phyloP scores from a whole-genome alignment of 2,797 vertebrate genomes.

The Gymnoscopelus microlampas region DNA sequence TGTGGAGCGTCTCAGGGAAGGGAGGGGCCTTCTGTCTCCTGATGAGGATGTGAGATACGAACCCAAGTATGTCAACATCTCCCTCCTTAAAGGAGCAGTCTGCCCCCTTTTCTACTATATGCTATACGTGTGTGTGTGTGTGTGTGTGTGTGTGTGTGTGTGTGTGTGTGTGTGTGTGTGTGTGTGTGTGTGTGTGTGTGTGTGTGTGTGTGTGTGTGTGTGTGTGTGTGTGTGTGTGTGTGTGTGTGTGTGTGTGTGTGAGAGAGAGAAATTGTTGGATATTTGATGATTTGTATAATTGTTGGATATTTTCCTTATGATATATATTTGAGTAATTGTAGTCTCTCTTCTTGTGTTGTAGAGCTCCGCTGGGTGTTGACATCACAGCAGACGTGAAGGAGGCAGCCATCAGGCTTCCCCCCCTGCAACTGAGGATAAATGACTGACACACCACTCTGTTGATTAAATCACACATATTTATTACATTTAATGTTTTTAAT shows the following conservation, averaged over 20 bases:
- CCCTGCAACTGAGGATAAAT: slow-evolving; percentile 74
- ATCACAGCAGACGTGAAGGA: slow-evolving; percentile 88
- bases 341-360: not conserved
- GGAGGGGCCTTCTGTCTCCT: slow-evolving; percentile 83
- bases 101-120: not conserved
- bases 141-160: not conserved
- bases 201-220: too few species aligned
- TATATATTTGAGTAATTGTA: not conserved
- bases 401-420: slow-evolving; percentile 86
- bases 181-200: too few species aligned
- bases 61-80: slow-evolving; percentile 84
- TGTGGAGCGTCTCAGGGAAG: slow-evolving; percentile 88
- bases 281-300: not conserved
- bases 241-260: not conserved
- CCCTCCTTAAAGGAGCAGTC: not conserved
- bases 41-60: slow-evolving; percentile 84
- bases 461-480: not conserved
- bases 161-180: too few species aligned
- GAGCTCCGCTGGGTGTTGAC: slow-evolving; percentile 86
- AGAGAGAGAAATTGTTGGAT: not conserved
- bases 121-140: not conserved
- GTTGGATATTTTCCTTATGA: not conserved
- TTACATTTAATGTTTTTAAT: not conserved
- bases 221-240: too few species aligned
- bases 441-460: slow-evolving; percentile 33